A percentile compares a stretch with the other conserved stretches of the same genome.
Conservation (phyloP, 1,140 invertebrate genomes). For the Teleogryllus occipitalis region DNA sequence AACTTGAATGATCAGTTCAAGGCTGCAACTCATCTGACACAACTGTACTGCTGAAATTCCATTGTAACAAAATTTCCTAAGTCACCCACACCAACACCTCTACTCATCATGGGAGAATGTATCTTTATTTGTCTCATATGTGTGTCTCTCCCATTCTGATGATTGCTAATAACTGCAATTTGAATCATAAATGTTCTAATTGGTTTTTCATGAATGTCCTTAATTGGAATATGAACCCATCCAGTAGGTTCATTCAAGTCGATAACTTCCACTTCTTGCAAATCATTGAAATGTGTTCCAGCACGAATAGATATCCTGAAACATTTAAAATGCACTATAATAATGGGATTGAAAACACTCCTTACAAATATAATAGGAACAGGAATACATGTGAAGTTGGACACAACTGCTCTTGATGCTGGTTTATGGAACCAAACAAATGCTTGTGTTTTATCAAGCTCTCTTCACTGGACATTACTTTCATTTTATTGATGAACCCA, state of each 20-base stretch:
- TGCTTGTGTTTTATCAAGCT: no score
- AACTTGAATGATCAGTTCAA: background rate
- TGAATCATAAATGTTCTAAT: slow-evolving; percentile 95
- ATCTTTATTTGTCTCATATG: slow-evolving; percentile 96
- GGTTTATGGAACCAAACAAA: no score
- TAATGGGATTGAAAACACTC: no score
- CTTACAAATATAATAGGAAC: no score
- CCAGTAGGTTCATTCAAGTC: slow-evolving; percentile 90
- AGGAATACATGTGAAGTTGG: no score
- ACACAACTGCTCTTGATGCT: no score
- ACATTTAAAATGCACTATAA: slow-evolving; percentile 13
- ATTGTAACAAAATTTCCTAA: slow-evolving; percentile 71
- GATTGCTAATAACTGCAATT: slow-evolving; percentile 94
- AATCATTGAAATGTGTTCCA: slow-evolving; percentile 94
- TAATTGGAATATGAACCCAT: slow-evolving; percentile 90
- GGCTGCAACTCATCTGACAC: slow-evolving; percentile 19
- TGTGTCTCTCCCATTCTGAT: slow-evolving; percentile 97
- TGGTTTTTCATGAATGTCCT: slow-evolving; percentile 78
- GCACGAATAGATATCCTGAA: slow-evolving; percentile 83
- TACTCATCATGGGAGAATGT: slow-evolving; percentile 80
- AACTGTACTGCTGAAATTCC: slow-evolving; percentile 63
- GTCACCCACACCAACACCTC: slow-evolving; percentile 60
- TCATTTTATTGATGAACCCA: no score
- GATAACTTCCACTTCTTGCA: slow-evolving; percentile 94
- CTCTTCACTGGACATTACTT: no score